Evolutionary conservation across 1,140 invertebrate genomes (phyloP), one percentile per base, ranked within the genome.

Genomic region (Calosoma granatense): DNA sequence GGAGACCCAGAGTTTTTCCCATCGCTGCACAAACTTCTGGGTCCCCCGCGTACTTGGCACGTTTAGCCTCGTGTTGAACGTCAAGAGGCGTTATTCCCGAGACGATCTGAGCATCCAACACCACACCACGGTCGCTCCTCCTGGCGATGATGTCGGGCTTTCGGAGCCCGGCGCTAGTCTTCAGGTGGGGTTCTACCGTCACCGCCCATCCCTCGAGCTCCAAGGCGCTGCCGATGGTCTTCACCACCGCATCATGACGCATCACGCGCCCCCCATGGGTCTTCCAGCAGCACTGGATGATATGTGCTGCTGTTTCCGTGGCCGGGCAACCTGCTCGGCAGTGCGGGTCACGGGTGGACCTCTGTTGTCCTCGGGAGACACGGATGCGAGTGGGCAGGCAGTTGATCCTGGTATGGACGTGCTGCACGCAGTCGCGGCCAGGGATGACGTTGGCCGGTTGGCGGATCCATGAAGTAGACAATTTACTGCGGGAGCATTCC

Each of bases 281-380:
- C 39, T 70, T 41, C 21, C 59, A 59, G 56, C 73, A 76, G 2
- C 54, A 54, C 54, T 74, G 70, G 2, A 74, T 61, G 11, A 67
- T 59, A 41, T 75, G 73, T 15, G 65, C 63, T 0, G 65, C 57
- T 0, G 72, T 73, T 53, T 74, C 70, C 19, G 47, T 59, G 4
- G n/a, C n/a, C 1, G 20, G 0, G 61, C 68, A 72, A 0, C 69
- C 66, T 1, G 70, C 67, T 23, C 70, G 56, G 59, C 70, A 74
- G 15, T 22, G 58, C 20, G 56, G 54, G 53, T 56, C 20, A 53
- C 30, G 36, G 9, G 30, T 23, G 17, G 9, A 15, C 2, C 55
- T 54, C 55, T 59, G 53, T 2, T 59, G 47, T 11, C 65, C 64
- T 20, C 65, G 59, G 1, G 63, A 58, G 1, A 59, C 63, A 12